Evolutionary conservation across 2,797 vertebrate genomes (phyloP), one percentile per base, ranked within the genome.

Genomic region (Sciaenops ocellatus): DNA sequence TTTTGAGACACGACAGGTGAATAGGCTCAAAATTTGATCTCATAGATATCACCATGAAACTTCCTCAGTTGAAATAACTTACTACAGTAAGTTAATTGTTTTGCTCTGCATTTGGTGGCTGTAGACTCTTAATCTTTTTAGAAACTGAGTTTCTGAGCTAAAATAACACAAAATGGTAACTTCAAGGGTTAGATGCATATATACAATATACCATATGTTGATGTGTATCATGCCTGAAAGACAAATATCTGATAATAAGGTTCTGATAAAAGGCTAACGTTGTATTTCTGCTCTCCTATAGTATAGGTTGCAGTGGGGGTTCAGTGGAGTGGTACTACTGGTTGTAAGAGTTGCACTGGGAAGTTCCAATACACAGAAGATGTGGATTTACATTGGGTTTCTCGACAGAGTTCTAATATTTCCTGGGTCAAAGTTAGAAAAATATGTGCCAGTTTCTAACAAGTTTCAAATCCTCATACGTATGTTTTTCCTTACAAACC

Each of bases 401-500:
- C n/a, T 47, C 34, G 34, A 51, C 2, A 57, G n/a, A 3, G 1
- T 1, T 57, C 26, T 9, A 42, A 1, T 16, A 28, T 56, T 64
- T 73, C n/a, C 47, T 71, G 65, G 16, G 22, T 34, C 20, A 77
- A 55, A 38, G 63, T 51, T 6, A 22, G 50, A 62, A 59, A 76
- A 24, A 15, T 12, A 38, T 34, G 34, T 44, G n/a, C 13, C 22
- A 18, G 24, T 63, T 64, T 65, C 61, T n/a, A 1, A 73, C 38
- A 51, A 44, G 55, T 73, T 73, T 64, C 50, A 38, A 60, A 48
- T 63, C 38, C 47, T 52, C 17, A n/a, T 56, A 15, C 44, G 56
- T 74, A 30, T 62, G 59, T 73, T 72, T 67, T 26, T 24, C 50
- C 73, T 55, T 56, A n/a, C 61, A 52, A 63, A 50, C 18, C 80